Evolutionary conservation across 2,888 invertebrate species (phyloP), one percentile per base, ranked within the genome.

Genomic region (Ophioninae sp.): DNA sequence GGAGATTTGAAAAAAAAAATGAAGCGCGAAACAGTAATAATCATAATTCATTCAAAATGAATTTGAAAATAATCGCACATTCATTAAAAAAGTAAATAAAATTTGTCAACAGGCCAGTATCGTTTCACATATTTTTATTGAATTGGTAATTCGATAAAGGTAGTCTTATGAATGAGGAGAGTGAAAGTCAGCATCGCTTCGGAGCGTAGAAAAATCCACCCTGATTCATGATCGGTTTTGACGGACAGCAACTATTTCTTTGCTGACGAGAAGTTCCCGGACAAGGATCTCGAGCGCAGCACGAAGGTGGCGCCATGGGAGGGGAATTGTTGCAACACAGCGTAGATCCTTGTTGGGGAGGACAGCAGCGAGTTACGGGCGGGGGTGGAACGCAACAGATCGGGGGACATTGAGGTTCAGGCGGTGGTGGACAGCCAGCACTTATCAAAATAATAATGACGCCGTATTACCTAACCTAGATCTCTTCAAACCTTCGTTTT

Each of bases 131-230:
- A 7, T 58, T 77, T 77, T 23, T 65, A 10, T 65, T 65, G 13
- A 10, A 10, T 20, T 51, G n/a, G 20, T 13, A 51, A 39, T 17
- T 56, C 39, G 5, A 30, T 22, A 58, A 58, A 65, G 17, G 10
- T 10, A 9, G 41, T 6, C 23, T 9, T 10, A 30, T 51, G 37
- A 23, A 6, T 9, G 41, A 20, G 0, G 44, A 59, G 17, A n/a
- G 20, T 77, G 56, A 39, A 10, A 69, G 56, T 84, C 72, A 51
- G 68, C 44, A 86, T 67, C 61, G 82, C 13, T 65, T 85, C 51
- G 82, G 86, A 6, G 68, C 80, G 20, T 88, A 88, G 51, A 85
- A 88, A n/a, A 88, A 77, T 73, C 88, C 88, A 2, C 88, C 88
- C 5, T 71, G 69, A 20, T 84, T 87, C 30, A 88, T 75, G 23